Evolutionary conservation across 2,113 vertebrate species (phyloP).

Genomic region (Drymodes brunneopygia): DNA sequence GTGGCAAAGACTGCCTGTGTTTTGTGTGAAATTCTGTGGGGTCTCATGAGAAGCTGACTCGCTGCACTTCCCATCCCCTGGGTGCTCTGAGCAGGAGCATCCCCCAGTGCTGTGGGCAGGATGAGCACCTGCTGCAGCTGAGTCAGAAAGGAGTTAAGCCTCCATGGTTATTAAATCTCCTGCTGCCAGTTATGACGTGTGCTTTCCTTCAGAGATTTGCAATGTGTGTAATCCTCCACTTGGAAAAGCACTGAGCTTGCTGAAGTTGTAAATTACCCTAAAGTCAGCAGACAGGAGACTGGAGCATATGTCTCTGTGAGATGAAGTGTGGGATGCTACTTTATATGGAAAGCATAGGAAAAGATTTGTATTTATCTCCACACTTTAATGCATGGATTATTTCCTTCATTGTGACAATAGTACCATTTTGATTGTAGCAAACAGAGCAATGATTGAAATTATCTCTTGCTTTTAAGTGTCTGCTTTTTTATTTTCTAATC

Average conservation of each 20-base stretch:
- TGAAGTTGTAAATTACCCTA: not conserved
- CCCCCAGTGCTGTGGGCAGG: not conserved
- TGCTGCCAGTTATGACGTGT: slow-evolving; percentile 14
- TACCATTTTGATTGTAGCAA: not conserved
- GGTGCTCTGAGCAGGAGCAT: not conserved
- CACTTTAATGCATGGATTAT: not conserved
- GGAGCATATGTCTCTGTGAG: not conserved
- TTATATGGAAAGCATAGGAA: not conserved
- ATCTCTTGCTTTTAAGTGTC: not conserved
- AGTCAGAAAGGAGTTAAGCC: slow-evolving; percentile 21
- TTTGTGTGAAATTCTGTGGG: not conserved
- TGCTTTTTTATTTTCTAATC: not conserved
- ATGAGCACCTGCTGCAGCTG: not conserved
- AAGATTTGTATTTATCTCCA: not conserved
- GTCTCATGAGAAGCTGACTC: not conserved
- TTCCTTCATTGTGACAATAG: not conserved
- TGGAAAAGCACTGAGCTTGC: not conserved
- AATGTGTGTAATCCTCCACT: not conserved
- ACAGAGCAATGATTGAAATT: not conserved
- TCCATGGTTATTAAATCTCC: not conserved
- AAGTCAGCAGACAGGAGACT: not conserved
- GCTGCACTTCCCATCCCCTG: not conserved
- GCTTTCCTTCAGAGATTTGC: not conserved
- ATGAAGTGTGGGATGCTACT: not conserved
- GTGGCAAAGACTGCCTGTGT: not conserved